Evolutionary conservation across 2,797 vertebrate species (phyloP), one percentile per base, ranked within the genome.

Genomic region (Rhinatrema bivittatum): DNA sequence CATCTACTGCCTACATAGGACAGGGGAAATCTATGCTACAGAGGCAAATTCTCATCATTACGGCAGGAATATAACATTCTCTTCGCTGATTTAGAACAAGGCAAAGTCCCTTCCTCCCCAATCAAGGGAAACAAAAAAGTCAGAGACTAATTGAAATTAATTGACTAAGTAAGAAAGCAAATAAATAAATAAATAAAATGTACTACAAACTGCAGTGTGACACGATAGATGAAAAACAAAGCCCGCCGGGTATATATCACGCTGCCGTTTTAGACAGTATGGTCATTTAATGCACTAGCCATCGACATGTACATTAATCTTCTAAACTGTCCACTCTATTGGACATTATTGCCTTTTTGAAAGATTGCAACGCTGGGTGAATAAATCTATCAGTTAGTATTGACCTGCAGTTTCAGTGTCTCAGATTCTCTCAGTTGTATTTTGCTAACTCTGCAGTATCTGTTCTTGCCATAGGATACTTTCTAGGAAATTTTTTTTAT

Each of bases 321-420:
- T 24, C 1, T 17, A 20, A 32, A 32, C 13, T 37, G 9, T 13
- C 4, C n/a, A 3, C 10, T 32, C 24, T 43, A 28, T 3, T 21
- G 23, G 20, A 3, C 3, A 26, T 34, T 20, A 4, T n/a, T 28
- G 36, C 9, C 38, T 25, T 9, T 8, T 20, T 42, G 46, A 37
- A 59, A 42, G 25, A 29, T 37, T 26, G 20, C 8, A 40, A 30
- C 16, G 28, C 35, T 2, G 5, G 46, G 32, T 24, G 17, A 28
- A 44, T 30, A 42, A 37, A 20, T 28, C 12, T 10, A 25, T 10
- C 25, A 11, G 33, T 25, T 16, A 23, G 8, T 20, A 32, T 2
- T 37, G 26, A 48, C n/a, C 40, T 32, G 31, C 5, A n/a, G 28
- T 28, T 59, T 34, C 24, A 25, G 39, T 57, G 28, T 19, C 31